phyloP scores from a whole-genome alignment of 2,113 vertebrate genomes.

The Poeciliopsis occidentalis region DNA sequence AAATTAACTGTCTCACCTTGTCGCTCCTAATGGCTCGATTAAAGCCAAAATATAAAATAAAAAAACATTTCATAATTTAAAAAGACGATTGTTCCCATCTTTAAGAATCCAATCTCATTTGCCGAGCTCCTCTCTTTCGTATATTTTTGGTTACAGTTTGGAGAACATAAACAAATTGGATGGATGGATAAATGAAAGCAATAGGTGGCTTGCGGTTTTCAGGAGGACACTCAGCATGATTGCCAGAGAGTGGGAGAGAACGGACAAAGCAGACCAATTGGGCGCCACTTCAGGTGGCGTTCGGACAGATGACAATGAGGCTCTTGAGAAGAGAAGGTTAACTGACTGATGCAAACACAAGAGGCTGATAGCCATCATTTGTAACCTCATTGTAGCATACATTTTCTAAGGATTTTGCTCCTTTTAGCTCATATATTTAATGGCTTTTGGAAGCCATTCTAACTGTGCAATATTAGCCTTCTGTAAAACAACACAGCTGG shows the following conservation, averaged over 20 bases:
- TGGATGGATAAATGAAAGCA: slow-evolving; percentile 28
- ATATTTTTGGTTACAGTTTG: slow-evolving; percentile 44
- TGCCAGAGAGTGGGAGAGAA: slow-evolving; percentile 43
- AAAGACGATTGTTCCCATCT: background rate
- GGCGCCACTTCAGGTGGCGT: slow-evolving; percentile 43
- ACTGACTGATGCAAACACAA: slow-evolving; percentile 44
- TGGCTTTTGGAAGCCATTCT: background rate
- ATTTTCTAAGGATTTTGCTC: background rate
- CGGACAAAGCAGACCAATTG: slow-evolving; percentile 32
- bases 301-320: slow-evolving; percentile 53
- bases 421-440: background rate
- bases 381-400: background rate
- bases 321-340: slow-evolving; percentile 45
- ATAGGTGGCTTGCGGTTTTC: slow-evolving; percentile 38
- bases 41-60: slow-evolving; percentile 13
- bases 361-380: background rate
- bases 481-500: background rate
- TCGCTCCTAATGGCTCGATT: slow-evolving; percentile 16
- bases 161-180: slow-evolving; percentile 58
- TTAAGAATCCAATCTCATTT: background rate
- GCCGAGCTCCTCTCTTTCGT: slow-evolving; percentile 12
- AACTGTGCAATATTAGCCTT: background rate
- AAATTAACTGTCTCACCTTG: slow-evolving; percentile 15
- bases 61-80: slow-evolving; percentile 5
- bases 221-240: slow-evolving; percentile 59